Evolutionary conservation across 2,888 invertebrate genomes (phyloP), one percentile per base, ranked within the genome.

Genomic region (Sarcophaga subvicina): DNA sequence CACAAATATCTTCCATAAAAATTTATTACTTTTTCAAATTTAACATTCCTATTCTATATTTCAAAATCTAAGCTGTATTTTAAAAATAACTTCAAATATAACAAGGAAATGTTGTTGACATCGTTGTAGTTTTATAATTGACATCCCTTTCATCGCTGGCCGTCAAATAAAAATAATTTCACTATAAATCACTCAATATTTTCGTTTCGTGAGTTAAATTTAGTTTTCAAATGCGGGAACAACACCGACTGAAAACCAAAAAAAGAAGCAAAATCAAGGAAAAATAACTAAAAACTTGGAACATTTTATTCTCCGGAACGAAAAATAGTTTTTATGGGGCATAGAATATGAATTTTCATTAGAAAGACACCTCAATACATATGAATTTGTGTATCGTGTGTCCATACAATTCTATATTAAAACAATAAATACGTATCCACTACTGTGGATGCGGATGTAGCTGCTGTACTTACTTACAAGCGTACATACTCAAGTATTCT

Each of bases 121-220:
- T 69, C 69, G 2, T 45, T 37, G 37, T 37, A 59, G 64, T 45
- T 67, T 67, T 60, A 67, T 62, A 59, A 45, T 78, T 49, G 12
- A 5, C 62, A 60, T n/a, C 66, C 20, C 25, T 73, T 73, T 60
- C n/a, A 59, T 54, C 20, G 4, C 20, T 27, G 12, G 37, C 20
- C n/a, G 37, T 54, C 54, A 20, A 45, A 37, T 49, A 12, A 25
- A 59, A 20, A 54, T 59, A 22, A 60, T 22, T 47, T 66, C 2
- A 4, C 17, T 22, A 62, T 81, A 81, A 81, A 81, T 81, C 80
- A 75, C 49, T 81, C 80, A 81, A 75, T 22, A 69, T 75, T 47
- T 62, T 17, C 10, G 8, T 73, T 62, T 73, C 60, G 37, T 62
- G 72, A 72, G 60, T 72, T 72, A 72, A 72, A 27, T 37, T 66